These are phyloP conservation scores for Ammodytes dubius DNA, from an alignment of 2,113 vertebrate genomes.

Conservation along the genomic window DNA sequence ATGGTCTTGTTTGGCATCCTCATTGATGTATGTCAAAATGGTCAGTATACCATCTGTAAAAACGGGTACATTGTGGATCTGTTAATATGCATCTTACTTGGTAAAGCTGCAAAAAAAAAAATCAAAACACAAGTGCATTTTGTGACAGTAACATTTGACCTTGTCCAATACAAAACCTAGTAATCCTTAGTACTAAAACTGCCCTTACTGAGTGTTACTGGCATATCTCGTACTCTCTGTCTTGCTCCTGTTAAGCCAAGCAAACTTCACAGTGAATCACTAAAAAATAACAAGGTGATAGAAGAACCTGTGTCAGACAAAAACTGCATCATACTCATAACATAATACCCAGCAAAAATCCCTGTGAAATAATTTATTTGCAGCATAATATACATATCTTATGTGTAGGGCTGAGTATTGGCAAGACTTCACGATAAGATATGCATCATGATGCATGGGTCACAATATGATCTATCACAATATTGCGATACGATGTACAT, in stretches of 20 bases:
- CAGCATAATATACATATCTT: not conserved
- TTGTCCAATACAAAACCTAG: conserved; percentile 36
- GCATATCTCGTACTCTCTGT: not conserved
- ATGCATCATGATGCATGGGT: too few species aligned
- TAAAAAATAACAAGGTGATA: conserved; percentile 23
- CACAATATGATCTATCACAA: too few species aligned
- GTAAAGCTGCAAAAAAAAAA: conserved; percentile 6
- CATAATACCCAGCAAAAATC: not conserved
- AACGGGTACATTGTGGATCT: not conserved
- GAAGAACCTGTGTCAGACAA: not conserved
- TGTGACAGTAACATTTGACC: conserved; percentile 41
- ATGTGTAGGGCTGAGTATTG: too few species aligned
- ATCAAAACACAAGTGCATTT: conserved; percentile 33
- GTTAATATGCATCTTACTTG: not conserved
- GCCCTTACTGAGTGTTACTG: conserved; percentile 8
- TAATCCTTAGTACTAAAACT: conserved; percentile 48
- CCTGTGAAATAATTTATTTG: not conserved
- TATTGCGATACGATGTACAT: too few species aligned
- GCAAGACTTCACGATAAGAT: too few species aligned
- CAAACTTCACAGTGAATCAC: conserved; percentile 24
- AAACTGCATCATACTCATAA: not conserved
- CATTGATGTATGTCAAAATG: conserved; percentile 7
- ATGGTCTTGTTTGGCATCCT: not conserved
- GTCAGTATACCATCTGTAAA: not conserved
- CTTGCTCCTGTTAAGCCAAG: conserved; percentile 1